Conservation (phyloP, 1,140 invertebrate species). For the Drosophila erecta region DNA sequence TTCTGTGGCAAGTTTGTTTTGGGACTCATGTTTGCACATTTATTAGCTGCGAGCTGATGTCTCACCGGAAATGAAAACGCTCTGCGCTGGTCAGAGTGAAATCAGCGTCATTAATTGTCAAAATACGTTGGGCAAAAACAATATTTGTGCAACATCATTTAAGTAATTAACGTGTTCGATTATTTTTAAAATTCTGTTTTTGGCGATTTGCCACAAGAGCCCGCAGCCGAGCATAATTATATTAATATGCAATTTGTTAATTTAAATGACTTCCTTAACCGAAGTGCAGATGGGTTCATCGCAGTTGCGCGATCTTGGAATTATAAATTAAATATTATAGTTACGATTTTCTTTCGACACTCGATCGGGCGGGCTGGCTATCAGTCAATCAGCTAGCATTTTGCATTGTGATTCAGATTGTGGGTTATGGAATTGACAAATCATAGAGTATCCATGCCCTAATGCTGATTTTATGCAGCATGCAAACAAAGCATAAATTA, state of each 20-base stretch:
- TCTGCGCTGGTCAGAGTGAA: slow-evolving; percentile 53
- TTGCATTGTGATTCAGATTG: slow-evolving; percentile 23
- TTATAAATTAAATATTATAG: slow-evolving; percentile 7
- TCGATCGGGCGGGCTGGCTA: slow-evolving; percentile 14
- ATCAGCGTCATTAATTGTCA: slow-evolving; percentile 76
- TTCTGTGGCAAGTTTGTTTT: slow-evolving; percentile 50
- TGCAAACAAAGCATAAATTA: slow-evolving; percentile 47
- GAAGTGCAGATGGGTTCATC: slow-evolving; percentile 1
- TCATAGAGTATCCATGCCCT: slow-evolving; percentile 11
- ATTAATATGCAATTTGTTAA: slow-evolving; percentile 54
- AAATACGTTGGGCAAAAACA: slow-evolving; percentile 38
- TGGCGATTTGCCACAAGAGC: slow-evolving; percentile 13
- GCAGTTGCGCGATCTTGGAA: slow-evolving; percentile 18
- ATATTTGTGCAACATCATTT: slow-evolving; percentile 74
- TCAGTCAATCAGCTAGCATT: slow-evolving; percentile 27
- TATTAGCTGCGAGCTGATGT: slow-evolving; percentile 30
- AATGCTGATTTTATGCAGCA: slow-evolving; percentile 68
- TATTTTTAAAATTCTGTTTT: slow-evolving; percentile 38
- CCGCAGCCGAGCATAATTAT: slow-evolving; percentile 41
- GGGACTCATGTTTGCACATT: slow-evolving; percentile 19
- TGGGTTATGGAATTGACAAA: slow-evolving; percentile 10
- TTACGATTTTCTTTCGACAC: slow-evolving; percentile 14
- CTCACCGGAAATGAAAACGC: slow-evolving; percentile 62
- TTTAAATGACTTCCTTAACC: slow-evolving; percentile 44
- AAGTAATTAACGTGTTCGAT: slow-evolving; percentile 66